A percentile compares a stretch with the other conserved stretches of the same genome.
Evolutionary conservation across 2,113 vertebrate species (phyloP).

Genomic region (Etheostoma cragini): DNA sequence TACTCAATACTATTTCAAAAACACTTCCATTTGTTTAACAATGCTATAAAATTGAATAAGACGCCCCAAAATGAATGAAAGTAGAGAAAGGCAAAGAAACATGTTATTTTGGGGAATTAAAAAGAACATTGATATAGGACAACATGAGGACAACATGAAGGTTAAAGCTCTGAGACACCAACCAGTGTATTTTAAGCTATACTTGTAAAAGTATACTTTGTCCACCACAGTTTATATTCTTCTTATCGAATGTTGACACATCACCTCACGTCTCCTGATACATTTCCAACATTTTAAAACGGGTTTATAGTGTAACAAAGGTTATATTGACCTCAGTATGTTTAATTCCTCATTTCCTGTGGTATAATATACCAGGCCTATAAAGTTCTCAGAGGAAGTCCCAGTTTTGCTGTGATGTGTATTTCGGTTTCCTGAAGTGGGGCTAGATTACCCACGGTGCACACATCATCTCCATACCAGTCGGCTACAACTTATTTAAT

Average conservation of each 20-base stretch:
- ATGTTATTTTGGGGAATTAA: no score
- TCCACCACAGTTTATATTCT: neutral
- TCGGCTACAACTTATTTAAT: neutral
- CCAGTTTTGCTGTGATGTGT: neutral
- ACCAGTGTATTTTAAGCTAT: neutral
- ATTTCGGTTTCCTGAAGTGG: neutral
- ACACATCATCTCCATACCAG: neutral
- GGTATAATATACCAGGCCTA: neutral
- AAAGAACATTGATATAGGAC: no score
- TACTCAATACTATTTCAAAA: no score
- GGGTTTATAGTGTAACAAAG: neutral
- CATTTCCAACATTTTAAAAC: neutral
- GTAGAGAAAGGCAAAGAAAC: no score
- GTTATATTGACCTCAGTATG: neutral
- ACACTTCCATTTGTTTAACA: no score
- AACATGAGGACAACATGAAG: no score
- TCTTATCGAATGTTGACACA: neutral
- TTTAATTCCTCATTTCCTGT: conserved; percentile 7
- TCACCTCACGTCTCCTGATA: neutral
- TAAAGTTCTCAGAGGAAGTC: neutral
- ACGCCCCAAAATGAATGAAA: no score
- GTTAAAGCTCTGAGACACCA: no score
- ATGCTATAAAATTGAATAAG: no score
- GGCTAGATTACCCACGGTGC: neutral
- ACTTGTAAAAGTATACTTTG: no score